phyloP scores from a whole-genome alignment of 1,140 invertebrate species.

The Sinella curviseta region DNA sequence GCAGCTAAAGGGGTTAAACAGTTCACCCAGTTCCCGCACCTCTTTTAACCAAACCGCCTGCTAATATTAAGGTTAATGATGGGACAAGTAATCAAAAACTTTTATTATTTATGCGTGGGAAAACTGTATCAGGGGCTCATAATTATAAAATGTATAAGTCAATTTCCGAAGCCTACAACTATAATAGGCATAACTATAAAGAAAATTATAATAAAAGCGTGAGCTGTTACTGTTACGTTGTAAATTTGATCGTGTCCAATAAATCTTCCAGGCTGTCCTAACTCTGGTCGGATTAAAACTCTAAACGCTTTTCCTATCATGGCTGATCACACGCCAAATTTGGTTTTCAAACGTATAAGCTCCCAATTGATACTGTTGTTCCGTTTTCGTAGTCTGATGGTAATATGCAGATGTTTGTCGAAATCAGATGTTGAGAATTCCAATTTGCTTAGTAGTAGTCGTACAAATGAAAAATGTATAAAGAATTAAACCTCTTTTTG shows the following conservation, averaged over 20 bases:
- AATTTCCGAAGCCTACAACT: conserved; percentile 78
- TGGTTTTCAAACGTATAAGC: too few species aligned
- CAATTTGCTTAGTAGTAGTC: too few species aligned
- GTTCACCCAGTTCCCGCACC: conserved; percentile 67
- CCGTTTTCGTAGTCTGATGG: too few species aligned
- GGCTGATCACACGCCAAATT: conserved; percentile 67
- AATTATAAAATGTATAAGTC: conserved; percentile 71
- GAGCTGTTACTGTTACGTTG: conserved; percentile 70
- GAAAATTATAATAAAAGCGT: conserved; percentile 78
- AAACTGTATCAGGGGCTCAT: conserved; percentile 72
- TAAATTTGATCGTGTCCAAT: conserved; percentile 70
- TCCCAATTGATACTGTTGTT: too few species aligned
- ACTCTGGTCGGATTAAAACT: conserved; percentile 68
- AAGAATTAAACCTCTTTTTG: too few species aligned
- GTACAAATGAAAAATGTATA: too few species aligned
- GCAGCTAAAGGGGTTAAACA: conserved; percentile 67
- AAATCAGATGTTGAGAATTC: too few species aligned
- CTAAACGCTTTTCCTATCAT: conserved; percentile 66
- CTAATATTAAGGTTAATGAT: conserved; percentile 62
- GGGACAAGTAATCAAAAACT: conserved; percentile 71
- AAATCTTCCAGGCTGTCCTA: conserved; percentile 62
- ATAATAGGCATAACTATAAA: conserved; percentile 76
- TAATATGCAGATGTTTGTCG: too few species aligned
- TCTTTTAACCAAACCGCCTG: conserved; percentile 61
- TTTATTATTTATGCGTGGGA: conserved; percentile 76